Percentiles rank a stretch among this genome's conserved stretches.
These are phyloP conservation scores for Rambutsinella grinnellia DNA, from an alignment of 2,888 invertebrate genomes.

Conservation along the genomic window DNA sequence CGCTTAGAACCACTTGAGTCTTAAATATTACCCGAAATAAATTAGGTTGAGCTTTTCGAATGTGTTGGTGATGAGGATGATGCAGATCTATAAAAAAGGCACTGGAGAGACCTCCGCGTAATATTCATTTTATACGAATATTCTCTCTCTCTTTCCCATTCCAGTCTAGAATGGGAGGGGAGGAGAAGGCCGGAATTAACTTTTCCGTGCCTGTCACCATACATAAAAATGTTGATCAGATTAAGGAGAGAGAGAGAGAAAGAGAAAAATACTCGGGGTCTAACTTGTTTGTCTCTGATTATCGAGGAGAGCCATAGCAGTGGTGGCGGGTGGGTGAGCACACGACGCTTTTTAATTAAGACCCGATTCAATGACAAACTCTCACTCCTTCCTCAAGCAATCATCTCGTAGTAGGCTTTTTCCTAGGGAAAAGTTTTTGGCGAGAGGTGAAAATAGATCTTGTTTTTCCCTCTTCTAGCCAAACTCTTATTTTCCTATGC, in stretches of 20 bases:
- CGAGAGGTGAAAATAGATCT: slow-evolving; percentile 2
- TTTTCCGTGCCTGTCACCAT: slow-evolving; percentile 28
- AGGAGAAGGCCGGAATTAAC: slow-evolving; percentile 6
- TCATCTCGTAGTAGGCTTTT: neutral
- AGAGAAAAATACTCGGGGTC: slow-evolving; percentile 18
- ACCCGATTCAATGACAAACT: slow-evolving; percentile 25
- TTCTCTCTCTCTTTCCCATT: too few species aligned
- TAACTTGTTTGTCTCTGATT: slow-evolving; percentile 25
- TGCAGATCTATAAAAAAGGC: too few species aligned
- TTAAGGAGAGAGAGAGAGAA: too few species aligned
- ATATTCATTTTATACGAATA: too few species aligned
- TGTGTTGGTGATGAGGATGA: neutral
- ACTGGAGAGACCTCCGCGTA: too few species aligned
- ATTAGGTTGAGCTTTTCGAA: neutral
- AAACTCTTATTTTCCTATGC: too few species aligned
- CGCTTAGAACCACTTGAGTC: slow-evolving; percentile 20
- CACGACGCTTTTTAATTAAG: slow-evolving; percentile 21
- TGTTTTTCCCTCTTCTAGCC: too few species aligned
- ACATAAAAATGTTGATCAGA: slow-evolving; percentile 33
- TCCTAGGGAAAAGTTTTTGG: neutral
- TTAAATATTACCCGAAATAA: slow-evolving; percentile 19
- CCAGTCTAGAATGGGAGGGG: slow-evolving; percentile 3
- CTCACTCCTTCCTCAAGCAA: slow-evolving; percentile 4
- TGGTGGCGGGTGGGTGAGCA: neutral
- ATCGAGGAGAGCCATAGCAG: neutral